These are phyloP conservation scores for Lemur catta DNA, from an alignment of 2,797 vertebrate genomes.

Conservation along the genomic window DNA sequence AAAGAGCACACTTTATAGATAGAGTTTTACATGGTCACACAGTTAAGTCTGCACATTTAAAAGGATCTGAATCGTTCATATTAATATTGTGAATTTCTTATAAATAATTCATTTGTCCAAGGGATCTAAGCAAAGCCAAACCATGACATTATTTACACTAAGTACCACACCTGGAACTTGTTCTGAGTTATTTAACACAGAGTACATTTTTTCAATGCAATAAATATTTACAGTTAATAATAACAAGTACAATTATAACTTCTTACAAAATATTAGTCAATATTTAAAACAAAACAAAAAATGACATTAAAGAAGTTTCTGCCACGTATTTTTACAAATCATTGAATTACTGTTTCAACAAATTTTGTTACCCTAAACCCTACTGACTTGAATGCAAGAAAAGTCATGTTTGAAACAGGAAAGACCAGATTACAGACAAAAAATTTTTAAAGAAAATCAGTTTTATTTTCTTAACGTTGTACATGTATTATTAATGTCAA, in stretches of 20 bases:
- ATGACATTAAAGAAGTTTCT: slow-evolving; percentile 49
- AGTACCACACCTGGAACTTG: slow-evolving; percentile 61
- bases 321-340: slow-evolving; percentile 54
- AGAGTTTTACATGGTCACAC: slow-evolving; percentile 44
- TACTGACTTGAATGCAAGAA: slow-evolving; percentile 11
- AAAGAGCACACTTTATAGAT: slow-evolving; percentile 34
- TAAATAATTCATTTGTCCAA: slow-evolving; percentile 72
- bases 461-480: slow-evolving; percentile 15
- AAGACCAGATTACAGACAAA: slow-evolving; percentile 21
- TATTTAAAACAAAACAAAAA: slow-evolving; percentile 65
- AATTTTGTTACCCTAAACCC: slow-evolving; percentile 13
- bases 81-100: slow-evolving; percentile 66
- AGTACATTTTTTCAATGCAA: slow-evolving; percentile 75
- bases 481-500: background rate
- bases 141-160: slow-evolving; percentile 68
- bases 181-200: slow-evolving; percentile 70
- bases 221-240: slow-evolving; percentile 72
- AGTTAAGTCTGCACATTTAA: slow-evolving; percentile 66
- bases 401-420: slow-evolving; percentile 16
- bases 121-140: slow-evolving; percentile 55
- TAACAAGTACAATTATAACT: slow-evolving; percentile 68
- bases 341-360: slow-evolving; percentile 24
- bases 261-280: slow-evolving; percentile 64
- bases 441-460: background rate
- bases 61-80: slow-evolving; percentile 56